Evolutionary conservation across 1,140 invertebrate species (phyloP), one percentile per base, ranked within the genome.

Genomic region (Homalodisca vitripennis): DNA sequence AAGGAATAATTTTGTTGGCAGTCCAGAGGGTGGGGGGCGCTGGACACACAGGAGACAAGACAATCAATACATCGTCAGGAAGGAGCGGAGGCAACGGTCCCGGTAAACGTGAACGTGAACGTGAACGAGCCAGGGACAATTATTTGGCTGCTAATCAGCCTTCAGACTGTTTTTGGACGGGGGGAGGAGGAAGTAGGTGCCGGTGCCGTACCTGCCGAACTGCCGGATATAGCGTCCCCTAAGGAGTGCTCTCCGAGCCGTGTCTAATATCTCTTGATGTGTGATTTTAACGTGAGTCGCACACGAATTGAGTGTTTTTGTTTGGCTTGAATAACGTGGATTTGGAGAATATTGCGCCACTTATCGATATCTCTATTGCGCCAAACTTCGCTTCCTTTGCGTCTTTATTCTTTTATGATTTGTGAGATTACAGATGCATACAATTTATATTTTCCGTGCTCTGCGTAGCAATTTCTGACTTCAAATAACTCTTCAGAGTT

Each of bases 271-370:
- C 55, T 60, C 22, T 30, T 60, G 55, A 60, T 60, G 55, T 60
- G 55, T 60, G 55, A 60, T 60, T 60, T 60, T 29, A 60, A 60
- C 55, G 55, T 60, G 55, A 60, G 55, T n/a, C 26, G 55, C 55
- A 60, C 55, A 60, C 55, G 55, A 60, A 60, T 60, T 6, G 55
- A 60, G 55, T 60, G 55, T 60, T 60, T 60, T 60, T 60, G 55
- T 60, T 60, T 60, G 55, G 55, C 13, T 27, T 30, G 55, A 60
- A 60, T 60, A 60, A 27, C 27, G 55, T 22, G 48, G 48, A 22
- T 51, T 51, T 22, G 48, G 22, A 14, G 14, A 22, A n/a, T 51
- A 51, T 51, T 51, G 48, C 48, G n/a, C 3, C 48, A 51, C 55
- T 30, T 60, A 26, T 60, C 55, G 34, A 41, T 41, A 41, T 41